A percentile compares a stretch with the other conserved stretches of the same genome.
These are phyloP conservation scores for Parotia lawesii DNA, from an alignment of 2,113 vertebrate genomes.

Conservation along the genomic window DNA sequence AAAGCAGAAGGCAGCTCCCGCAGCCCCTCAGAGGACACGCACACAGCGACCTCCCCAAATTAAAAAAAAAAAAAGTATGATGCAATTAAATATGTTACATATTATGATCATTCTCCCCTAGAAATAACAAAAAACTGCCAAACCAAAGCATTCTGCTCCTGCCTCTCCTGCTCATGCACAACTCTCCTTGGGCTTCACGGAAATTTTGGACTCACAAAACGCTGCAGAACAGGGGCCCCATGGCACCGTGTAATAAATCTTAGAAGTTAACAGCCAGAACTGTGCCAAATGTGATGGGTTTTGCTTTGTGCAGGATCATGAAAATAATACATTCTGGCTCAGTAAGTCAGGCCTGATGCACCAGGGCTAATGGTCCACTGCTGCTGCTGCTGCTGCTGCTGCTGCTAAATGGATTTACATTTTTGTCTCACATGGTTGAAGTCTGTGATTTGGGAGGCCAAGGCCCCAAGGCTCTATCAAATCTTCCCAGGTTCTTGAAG, in stretches of 20 bases:
- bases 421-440: neutral
- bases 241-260: constrained; percentile 60
- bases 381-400: constrained; percentile 7
- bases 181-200: constrained; percentile 35
- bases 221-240: constrained; percentile 42
- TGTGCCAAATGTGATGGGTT: constrained; percentile 61
- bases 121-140: constrained; percentile 38
- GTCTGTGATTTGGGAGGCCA: neutral
- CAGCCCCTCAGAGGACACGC: neutral
- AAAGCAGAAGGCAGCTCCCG: neutral
- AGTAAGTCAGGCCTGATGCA: constrained; percentile 27
- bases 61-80: neutral
- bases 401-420: neutral
- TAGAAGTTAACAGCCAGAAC: constrained; percentile 63
- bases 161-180: constrained; percentile 12
- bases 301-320: constrained; percentile 44
- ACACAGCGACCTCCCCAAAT: neutral
- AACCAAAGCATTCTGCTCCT: neutral
- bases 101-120: constrained; percentile 10
- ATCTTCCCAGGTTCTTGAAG: neutral
- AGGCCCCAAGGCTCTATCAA: neutral
- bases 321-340: constrained; percentile 54
- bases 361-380: constrained; percentile 2
- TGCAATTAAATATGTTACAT: constrained; percentile 52
- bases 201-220: constrained; percentile 43